Percentiles rank a stretch among this genome's conserved stretches.
phyloP scores from a whole-genome alignment of 2,888 invertebrate species.

The Polydesmus complanatus region DNA sequence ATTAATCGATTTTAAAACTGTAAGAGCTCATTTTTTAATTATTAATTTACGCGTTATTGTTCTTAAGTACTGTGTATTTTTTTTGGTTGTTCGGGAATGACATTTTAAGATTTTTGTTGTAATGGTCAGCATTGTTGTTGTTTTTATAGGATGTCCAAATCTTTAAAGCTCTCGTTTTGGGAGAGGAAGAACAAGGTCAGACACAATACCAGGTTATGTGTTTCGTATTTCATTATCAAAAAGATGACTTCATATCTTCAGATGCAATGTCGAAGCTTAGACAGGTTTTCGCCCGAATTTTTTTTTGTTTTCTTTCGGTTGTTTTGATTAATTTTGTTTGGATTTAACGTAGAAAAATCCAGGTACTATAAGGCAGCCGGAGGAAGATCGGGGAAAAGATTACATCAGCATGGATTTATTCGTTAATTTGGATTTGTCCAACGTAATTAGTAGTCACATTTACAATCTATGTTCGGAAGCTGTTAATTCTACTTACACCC shows the following conservation, averaged over 20 bases:
- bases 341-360: constrained; percentile 49
- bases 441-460: constrained; percentile 55
- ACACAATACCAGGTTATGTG: constrained; percentile 78
- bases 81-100: too few relatives aligned
- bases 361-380: constrained; percentile 72
- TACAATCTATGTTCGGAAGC: constrained; percentile 64
- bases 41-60: background rate
- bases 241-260: constrained; percentile 77
- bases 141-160: constrained; percentile 74
- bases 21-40: constrained; percentile 28
- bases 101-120: too few relatives aligned
- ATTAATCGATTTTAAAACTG: constrained; percentile 86
- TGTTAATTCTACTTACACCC: constrained; percentile 54
- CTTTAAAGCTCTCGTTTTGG: constrained; percentile 71
- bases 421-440: constrained; percentile 52
- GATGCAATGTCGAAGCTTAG: constrained; percentile 92
- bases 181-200: constrained; percentile 84
- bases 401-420: constrained; percentile 72
- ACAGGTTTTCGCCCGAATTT: constrained; percentile 45
- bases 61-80: too few relatives aligned
- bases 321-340: background rate
- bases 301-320: too few relatives aligned
- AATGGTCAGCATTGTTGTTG: too few relatives aligned
- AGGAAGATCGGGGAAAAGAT: constrained; percentile 73
- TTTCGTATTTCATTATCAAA: constrained; percentile 75